These are phyloP conservation scores for Propithecus deckenii DNA, from an alignment of 2,797 vertebrate species.

Conservation along the genomic window DNA sequence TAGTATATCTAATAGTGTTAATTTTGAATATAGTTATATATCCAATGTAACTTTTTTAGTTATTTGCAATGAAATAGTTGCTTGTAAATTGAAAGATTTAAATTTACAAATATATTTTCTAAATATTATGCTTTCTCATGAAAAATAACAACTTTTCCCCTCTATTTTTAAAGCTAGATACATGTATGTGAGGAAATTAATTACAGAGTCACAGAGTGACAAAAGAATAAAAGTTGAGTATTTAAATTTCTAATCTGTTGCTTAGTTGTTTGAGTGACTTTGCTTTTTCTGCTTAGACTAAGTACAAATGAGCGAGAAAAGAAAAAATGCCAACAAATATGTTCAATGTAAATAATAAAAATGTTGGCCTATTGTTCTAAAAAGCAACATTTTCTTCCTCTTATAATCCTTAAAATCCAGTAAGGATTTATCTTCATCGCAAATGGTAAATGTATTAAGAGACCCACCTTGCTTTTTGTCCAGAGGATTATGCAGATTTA, in stretches of 20 bases:
- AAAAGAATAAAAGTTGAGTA: not conserved
- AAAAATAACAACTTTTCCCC: not conserved
- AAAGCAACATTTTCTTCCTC: slow-evolving; percentile 15
- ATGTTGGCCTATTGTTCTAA: not conserved
- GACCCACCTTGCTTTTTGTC: not conserved
- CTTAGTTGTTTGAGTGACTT: slow-evolving; percentile 7
- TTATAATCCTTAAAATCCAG: slow-evolving; percentile 36
- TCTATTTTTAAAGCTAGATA: not conserved
- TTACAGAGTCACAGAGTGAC: not conserved
- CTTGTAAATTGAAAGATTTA: slow-evolving; percentile 9
- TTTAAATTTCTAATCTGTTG: slow-evolving; percentile 18
- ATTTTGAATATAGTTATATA: slow-evolving; percentile 9
- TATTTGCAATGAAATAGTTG: slow-evolving; percentile 41
- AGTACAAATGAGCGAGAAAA: slow-evolving; percentile 44
- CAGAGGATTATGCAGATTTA: slow-evolving; percentile 17
- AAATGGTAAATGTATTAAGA: slow-evolving; percentile 4
- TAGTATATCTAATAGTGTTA: not conserved
- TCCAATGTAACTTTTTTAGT: not conserved
- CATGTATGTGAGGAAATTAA: not conserved
- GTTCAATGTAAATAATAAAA: not conserved
- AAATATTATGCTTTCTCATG: not conserved
- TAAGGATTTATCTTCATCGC: slow-evolving; percentile 1
- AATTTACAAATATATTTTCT: slow-evolving; percentile 20
- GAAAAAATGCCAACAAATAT: not conserved
- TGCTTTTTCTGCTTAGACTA: slow-evolving; percentile 31